Evolutionary conservation across 2,888 invertebrate genomes (phyloP).

Genomic region (Tuta absoluta): DNA sequence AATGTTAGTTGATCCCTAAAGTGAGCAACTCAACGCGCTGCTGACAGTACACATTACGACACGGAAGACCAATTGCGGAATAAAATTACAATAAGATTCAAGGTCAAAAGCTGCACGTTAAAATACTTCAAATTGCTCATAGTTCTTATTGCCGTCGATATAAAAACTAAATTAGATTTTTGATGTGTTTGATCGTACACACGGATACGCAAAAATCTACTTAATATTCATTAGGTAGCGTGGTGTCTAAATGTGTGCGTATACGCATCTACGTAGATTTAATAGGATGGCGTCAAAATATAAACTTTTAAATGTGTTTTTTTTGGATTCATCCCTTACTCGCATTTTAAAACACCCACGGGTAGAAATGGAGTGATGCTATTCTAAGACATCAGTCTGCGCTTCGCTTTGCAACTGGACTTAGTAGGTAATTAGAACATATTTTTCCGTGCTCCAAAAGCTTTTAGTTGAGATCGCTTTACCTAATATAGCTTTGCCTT

Average conservation of each 20-base stretch:
- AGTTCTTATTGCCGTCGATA: neutral
- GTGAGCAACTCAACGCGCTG: conserved; percentile 34
- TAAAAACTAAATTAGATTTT: neutral
- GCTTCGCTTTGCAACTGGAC: too few species aligned
- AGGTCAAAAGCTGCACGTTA: conserved; percentile 52
- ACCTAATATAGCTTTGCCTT: too few species aligned
- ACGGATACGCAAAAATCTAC: conserved; percentile 63
- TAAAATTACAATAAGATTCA: conserved; percentile 65
- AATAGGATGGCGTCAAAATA: too few species aligned
- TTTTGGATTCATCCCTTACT: too few species aligned
- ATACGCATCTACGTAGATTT: neutral
- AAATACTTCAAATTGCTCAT: neutral
- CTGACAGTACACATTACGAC: conserved; percentile 54
- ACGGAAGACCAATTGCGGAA: conserved; percentile 72
- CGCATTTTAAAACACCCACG: too few species aligned
- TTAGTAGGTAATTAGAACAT: too few species aligned
- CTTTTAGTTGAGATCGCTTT: too few species aligned
- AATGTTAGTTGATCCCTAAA: too few species aligned
- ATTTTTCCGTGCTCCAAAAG: too few species aligned
- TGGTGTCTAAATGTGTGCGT: neutral
- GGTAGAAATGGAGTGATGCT: too few species aligned
- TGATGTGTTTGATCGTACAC: conserved; percentile 40
- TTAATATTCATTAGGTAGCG: conserved; percentile 63
- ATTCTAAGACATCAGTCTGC: too few species aligned
- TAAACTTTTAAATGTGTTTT: too few species aligned